Percentiles rank a stretch among this genome's conserved stretches.
phyloP scores from a whole-genome alignment of 1,140 invertebrate species.

The Drosophila pseudoobscura region DNA sequence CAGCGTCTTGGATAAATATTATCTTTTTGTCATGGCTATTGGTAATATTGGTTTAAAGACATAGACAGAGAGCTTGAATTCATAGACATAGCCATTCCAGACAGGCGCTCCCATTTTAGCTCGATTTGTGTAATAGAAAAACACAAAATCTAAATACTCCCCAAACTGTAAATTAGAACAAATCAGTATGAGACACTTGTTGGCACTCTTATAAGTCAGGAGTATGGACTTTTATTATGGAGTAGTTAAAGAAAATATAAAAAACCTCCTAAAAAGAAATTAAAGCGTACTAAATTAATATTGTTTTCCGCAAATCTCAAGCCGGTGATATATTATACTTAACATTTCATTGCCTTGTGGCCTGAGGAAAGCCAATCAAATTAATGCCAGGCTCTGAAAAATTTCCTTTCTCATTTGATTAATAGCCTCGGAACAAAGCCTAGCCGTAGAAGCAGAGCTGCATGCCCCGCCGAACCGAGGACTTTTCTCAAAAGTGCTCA shows the following conservation, averaged over 20 bases:
- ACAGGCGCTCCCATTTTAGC: constrained; percentile 33
- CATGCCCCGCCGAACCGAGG: constrained; percentile 4
- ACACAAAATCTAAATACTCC: not conserved
- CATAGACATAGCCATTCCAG: constrained; percentile 7
- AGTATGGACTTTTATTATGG: no score
- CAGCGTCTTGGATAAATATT: constrained; percentile 10
- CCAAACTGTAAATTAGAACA: constrained; percentile 19
- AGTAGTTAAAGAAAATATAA: no score
- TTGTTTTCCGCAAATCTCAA: not conserved
- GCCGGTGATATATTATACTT: constrained; percentile 31
- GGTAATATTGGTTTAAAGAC: constrained; percentile 19
- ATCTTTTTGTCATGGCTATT: not conserved
- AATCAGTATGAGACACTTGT: constrained; percentile 12
- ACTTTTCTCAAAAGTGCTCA: constrained; percentile 5
- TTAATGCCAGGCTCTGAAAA: constrained; percentile 51
- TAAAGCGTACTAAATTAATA: no score
- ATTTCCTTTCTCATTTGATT: constrained; percentile 53
- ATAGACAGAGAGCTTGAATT: not conserved
- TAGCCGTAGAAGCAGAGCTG: not conserved
- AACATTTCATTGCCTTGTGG: constrained; percentile 49
- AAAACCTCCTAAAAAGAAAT: no score
- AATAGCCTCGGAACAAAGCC: constrained; percentile 43
- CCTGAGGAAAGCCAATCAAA: constrained; percentile 41
- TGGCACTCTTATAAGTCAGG: constrained; percentile 4
- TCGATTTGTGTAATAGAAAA: constrained; percentile 38